Base-by-base conservation (phyloP, 2,797 vertebrate genomes). In the Heliangelus exortis region DNA sequence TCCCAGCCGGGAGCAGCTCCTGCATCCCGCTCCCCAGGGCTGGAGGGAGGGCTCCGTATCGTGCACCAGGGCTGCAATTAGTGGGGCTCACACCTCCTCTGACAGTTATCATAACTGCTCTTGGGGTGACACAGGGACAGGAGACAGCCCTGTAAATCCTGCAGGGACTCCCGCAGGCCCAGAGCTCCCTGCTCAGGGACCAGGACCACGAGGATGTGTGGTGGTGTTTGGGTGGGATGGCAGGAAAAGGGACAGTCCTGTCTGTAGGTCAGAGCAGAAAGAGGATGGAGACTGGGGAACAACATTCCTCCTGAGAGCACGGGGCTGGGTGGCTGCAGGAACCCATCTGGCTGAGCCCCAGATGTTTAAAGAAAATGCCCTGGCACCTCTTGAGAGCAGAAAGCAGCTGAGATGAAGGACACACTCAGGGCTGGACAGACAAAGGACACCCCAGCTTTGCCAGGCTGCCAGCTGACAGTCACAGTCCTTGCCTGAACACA, bases 221-320 rank as follows among this genome's bases (percentile, higher is more conserved):
- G 67, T 1, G 3, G 1, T 1, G 33, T 10, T 16, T 11, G 1
- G 28, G 28, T 2, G 1, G 11, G 50, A 2, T 10, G 2, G 3
- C 33, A 12, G 68, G 9, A 5, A 41, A 16, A 31, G 66, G 69
- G n/a, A 6, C 6, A 4, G 33, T 21, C 39, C 79, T 67, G 57
- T 41, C 50, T 11, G 48, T 20, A 12, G 68, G 4, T 33, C 21
- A 4, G 10, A 48, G 34, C 0, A 1, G 34, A 2, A 2, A 13
- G 3, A 7, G 69, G 62, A 15, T n/a, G 68, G 82, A 6, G 29
- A 36, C 17, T 3, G 76, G 7, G 55, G 28, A 59, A 28, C 3
- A 2, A 21, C 34, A 3, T 54, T 54, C 29, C 9, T 61, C 14
- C 72, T 2, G 17, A 10, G 67, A 73, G 55, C 23, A 14, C 1